These are phyloP conservation scores for Rotaria magnacalcarata DNA, from an alignment of 2,888 invertebrate species.

Conservation along the genomic window DNA sequence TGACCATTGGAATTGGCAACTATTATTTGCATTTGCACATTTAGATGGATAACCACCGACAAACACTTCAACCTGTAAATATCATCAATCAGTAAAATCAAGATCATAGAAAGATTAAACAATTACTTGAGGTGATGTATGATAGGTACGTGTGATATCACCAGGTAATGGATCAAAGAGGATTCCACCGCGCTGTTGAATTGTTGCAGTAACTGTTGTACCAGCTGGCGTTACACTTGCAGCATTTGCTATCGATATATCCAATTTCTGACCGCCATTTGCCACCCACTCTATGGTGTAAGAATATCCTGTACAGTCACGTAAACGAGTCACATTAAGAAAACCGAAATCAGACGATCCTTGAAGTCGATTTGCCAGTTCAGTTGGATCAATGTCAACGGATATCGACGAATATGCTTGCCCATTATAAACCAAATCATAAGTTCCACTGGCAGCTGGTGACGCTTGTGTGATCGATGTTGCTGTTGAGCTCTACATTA, in stretches of 20 bases:
- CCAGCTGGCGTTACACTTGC: neutral
- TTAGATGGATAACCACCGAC: neutral
- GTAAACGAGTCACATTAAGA: neutral
- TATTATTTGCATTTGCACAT: neutral
- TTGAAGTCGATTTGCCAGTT: constrained; percentile 19
- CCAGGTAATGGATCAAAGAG: constrained; percentile 35
- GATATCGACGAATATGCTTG: neutral
- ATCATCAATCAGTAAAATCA: no score
- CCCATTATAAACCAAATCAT: neutral
- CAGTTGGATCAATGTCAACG: neutral
- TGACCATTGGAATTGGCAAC: neutral
- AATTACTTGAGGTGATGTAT: no score
- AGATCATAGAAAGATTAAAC: neutral
- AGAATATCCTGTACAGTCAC: constrained; percentile 43
- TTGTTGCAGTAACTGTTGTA: neutral
- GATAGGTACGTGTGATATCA: constrained; percentile 34
- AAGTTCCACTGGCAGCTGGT: constrained; percentile 29
- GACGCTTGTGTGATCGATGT: neutral
- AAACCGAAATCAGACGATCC: constrained; percentile 17
- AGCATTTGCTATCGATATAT: neutral
- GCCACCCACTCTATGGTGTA: constrained; percentile 36
- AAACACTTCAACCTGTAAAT: neutral
- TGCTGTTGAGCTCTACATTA: neutral
- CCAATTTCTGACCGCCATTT: constrained; percentile 37
- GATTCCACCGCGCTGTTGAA: constrained; percentile 22